Evolutionary conservation across 2,888 invertebrate species (phyloP).

Genomic region (Agriopis leucophaearia): DNA sequence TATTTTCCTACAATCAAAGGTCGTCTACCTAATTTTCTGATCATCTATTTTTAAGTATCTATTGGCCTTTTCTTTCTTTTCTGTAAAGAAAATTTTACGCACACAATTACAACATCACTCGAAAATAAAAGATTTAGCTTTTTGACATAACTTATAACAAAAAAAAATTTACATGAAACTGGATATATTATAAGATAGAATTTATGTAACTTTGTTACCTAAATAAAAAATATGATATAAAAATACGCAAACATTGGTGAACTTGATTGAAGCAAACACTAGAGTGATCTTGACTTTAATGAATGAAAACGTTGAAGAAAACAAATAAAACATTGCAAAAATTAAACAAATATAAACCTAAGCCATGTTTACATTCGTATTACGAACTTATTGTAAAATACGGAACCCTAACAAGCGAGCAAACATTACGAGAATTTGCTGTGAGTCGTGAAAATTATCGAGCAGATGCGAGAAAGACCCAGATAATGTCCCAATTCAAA

Average conservation of each 20-base stretch:
- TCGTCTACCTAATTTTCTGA: background rate
- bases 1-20: no score
- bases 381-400: constrained; percentile 22
- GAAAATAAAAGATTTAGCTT: no score
- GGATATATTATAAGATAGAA: no score
- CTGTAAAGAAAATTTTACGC: no score
- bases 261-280: constrained; percentile 7
- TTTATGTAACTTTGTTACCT: no score
- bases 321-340: constrained; percentile 10
- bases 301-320: constrained; percentile 16
- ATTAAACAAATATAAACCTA: background rate
- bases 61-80: no score
- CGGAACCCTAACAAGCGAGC: background rate
- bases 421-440: constrained; percentile 26
- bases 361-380: constrained; percentile 6
- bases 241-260: no score
- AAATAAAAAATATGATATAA: no score
- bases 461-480: constrained; percentile 9
- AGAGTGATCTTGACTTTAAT: constrained; percentile 24
- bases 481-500: constrained; percentile 17
- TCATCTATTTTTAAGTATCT: background rate
- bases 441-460: constrained; percentile 28
- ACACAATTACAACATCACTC: no score
- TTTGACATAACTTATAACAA: no score
- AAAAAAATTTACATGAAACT: no score